Percentiles rank a stretch among this genome's conserved stretches.
Conservation (phyloP, 2,113 vertebrate species). For the Pitta sordida region DNA sequence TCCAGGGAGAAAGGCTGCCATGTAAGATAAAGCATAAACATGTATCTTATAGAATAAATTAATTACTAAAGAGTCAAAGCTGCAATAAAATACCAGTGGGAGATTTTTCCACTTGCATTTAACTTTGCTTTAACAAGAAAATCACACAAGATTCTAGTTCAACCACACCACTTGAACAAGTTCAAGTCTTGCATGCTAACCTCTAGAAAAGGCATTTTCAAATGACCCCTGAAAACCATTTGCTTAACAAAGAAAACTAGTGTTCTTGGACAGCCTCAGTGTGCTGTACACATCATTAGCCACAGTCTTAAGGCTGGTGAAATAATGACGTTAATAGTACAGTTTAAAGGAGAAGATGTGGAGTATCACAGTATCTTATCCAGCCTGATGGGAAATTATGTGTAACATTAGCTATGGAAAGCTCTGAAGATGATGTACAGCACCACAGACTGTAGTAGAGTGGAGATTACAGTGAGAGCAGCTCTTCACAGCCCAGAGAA, state of each 20-base stretch:
- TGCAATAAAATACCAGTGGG: not conserved
- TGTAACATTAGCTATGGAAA: not conserved
- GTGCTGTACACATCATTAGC: not conserved
- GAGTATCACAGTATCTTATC: not conserved
- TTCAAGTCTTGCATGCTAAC: not conserved
- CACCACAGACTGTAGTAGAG: not conserved
- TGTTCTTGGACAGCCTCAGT: not conserved
- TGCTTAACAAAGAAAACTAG: not conserved
- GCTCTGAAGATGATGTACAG: not conserved
- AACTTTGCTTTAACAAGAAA: not conserved
- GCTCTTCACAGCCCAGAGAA: not conserved
- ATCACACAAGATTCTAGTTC: not conserved
- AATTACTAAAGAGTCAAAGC: not conserved
- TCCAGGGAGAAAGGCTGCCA: not conserved
- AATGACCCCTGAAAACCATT: not conserved
- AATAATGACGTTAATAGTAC: not conserved
- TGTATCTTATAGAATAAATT: not conserved
- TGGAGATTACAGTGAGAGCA: accelerated
- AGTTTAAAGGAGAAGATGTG: not conserved
- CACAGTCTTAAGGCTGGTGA: not conserved
- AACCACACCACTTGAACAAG: not conserved
- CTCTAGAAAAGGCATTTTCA: not conserved
- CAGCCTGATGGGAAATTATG: not conserved
- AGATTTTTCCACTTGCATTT: not conserved
- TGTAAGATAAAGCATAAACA: not conserved